Base-by-base conservation (phyloP, 2,113 vertebrate genomes). In the Perca schrenkii region DNA sequence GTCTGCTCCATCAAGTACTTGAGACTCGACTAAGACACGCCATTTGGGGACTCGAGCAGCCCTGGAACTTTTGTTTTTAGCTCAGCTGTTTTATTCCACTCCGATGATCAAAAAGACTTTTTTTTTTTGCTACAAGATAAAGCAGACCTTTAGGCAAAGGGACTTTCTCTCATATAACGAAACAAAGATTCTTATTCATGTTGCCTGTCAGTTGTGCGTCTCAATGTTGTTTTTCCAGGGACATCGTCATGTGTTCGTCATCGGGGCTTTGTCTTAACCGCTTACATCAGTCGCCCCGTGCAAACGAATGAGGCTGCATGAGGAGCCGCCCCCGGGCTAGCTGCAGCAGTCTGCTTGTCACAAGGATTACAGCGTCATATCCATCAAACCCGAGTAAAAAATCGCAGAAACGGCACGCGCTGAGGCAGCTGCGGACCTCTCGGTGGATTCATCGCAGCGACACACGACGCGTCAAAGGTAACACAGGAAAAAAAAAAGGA, bases 191-290 rank as follows among this genome's bases (percentile, higher is more conserved):
- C 70, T 72, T 54, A 77, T 86, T 87, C 78, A 82, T n/a, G 40
- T 28, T 17, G 8, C 64, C 69, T 43, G 53, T 74, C 66, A 13
- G 6, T 67, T 19, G 28, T 31, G 25, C 0, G 46, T 83, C 75
- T 57, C 8, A 21, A 58, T 2, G 19, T 46, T 73, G 56, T 71
- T 52, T 52, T 43, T n/a, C 57, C 36, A 1, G 36, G 10, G 36
- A 81, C 76, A 66, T 65, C 13, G 28, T 83, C 88, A 74, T 80
- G 78, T 67, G 82, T 69, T 81, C 10, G 16, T 90, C 87, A 79
- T 66, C 53, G 3, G 52, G 61, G 5, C 36, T 88, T 84, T 79
- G 82, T 85, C 85, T 73, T 1, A 43, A 22, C 34, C 10, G 54
- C 54, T 78, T 3, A 50, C 77, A 79, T 88, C 86, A 73, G 16